phyloP scores from a whole-genome alignment of 2,797 vertebrate species.

The Agapornis canus region DNA sequence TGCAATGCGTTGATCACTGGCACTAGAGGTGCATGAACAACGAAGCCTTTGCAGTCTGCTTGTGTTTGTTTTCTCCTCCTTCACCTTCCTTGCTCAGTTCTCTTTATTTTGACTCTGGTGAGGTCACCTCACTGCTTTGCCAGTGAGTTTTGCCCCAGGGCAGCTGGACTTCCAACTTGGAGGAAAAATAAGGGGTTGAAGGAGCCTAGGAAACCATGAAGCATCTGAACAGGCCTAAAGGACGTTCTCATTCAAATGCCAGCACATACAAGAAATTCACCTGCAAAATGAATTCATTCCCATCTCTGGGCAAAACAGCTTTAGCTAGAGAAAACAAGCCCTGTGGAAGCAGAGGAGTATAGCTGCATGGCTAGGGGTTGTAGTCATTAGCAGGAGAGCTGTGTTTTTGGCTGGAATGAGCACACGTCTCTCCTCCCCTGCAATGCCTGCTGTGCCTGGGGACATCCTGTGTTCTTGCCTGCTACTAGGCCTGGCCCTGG shows the following conservation, averaged over 20 bases:
- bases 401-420: background rate
- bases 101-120: background rate
- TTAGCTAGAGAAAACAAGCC: background rate
- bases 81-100: background rate
- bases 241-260: background rate
- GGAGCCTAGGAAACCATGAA: background rate
- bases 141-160: background rate
- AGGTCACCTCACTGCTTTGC: background rate
- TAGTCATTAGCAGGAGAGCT: background rate
- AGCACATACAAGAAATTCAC: background rate
- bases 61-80: background rate
- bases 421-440: background rate
- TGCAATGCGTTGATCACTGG: rapidly evolving
- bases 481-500: background rate
- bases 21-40: background rate
- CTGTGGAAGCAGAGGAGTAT: background rate
- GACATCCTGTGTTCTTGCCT: background rate
- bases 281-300: background rate
- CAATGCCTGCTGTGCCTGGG: background rate
- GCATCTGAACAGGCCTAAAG: background rate
- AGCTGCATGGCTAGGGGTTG: background rate
- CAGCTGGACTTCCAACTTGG: background rate
- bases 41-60: background rate
- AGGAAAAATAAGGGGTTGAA: background rate
- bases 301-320: background rate